Evolutionary conservation across 2,888 invertebrate genomes (phyloP), one percentile per base, ranked within the genome.

Genomic region (Hypomecis punctinalis): DNA sequence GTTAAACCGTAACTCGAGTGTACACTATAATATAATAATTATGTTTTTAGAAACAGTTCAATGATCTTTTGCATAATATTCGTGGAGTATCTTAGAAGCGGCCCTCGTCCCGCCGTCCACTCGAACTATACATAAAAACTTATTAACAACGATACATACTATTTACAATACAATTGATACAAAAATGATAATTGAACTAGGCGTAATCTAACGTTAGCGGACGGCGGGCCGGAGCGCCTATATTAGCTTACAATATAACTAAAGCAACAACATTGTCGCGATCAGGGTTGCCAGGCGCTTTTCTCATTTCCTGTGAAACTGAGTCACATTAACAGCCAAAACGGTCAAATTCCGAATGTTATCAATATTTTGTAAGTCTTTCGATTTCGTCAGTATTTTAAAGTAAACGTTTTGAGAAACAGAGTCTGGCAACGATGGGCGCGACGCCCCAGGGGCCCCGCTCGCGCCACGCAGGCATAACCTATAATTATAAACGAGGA

Each of bases 21-120:
- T 81, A 83, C 80, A 77, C 72, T 81, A 80, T 57, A 78, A 70
- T 82, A 79, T 81, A 78, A 66, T 67, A 68, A 63, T 71, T 51
- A 58, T 58, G 11, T 59, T 46, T 37, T 56, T 37, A 68, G 68
- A 63, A 71, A 76, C 72, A 71, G 71, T 73, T 72, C 66, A 60
- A 67, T 65, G 46, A 51, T 57, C 54, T 45, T 39, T 10, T n/a
- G 55, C 55, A 56, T 49, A 49, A 63, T 58, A 60, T 55, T 55
- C 63, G 46, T 52, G 54, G 62, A 49, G 61, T 55, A 45, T 49
- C 51, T 52, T 57, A 36, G 43, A 42, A 63, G 62, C 70, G 65
- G 61, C 63, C 47, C 35, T 48, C 55, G 45, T 36, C 48, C 39
- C 59, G 61, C 65, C 45, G 49, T 40, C 23, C 37, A 42, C 53